Conservation (phyloP, 2,113 vertebrate species). For the Forbesichthys papilliferus region DNA sequence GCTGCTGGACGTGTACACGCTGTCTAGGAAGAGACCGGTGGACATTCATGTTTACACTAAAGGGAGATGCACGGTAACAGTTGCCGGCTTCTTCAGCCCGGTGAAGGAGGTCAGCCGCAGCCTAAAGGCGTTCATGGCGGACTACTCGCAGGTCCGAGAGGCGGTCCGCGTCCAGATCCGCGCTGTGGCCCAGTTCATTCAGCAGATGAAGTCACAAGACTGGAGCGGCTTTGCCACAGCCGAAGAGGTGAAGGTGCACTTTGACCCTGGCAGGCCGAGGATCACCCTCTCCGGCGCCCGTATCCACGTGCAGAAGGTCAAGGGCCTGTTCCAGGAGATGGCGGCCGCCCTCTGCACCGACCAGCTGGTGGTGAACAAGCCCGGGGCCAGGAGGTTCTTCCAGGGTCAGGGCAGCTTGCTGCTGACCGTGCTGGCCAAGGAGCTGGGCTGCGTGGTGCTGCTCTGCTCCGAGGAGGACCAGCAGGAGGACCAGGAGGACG, state of each 20-base stretch:
- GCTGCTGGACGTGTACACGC: conserved; percentile 51
- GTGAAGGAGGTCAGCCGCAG: conserved; percentile 62
- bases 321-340: conserved; percentile 43
- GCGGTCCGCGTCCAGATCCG: conserved; percentile 48
- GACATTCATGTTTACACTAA: conserved; percentile 26
- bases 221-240: conserved; percentile 46
- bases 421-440: conserved; percentile 50
- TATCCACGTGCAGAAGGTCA: conserved; percentile 62
- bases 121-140: conserved; percentile 73
- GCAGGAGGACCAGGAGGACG: conserved; percentile 4
- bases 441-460: conserved; percentile 71
- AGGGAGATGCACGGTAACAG: conserved; percentile 46
- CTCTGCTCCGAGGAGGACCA: conserved; percentile 55
- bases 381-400: conserved; percentile 82
- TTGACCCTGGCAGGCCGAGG: conserved; percentile 50
- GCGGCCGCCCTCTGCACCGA: conserved; percentile 51
- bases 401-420: conserved; percentile 45
- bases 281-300: conserved; percentile 77
- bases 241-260: conserved; percentile 54
- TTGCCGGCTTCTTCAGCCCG: conserved; percentile 73
- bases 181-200: conserved; percentile 71
- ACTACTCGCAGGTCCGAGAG: conserved; percentile 62
- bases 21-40: conserved; percentile 47
- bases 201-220: conserved; percentile 52
- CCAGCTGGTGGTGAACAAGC: conserved; percentile 72